Evolutionary conservation across 2,888 invertebrate species (phyloP).

Genomic region (Sphaerolaimus hirsutus): DNA sequence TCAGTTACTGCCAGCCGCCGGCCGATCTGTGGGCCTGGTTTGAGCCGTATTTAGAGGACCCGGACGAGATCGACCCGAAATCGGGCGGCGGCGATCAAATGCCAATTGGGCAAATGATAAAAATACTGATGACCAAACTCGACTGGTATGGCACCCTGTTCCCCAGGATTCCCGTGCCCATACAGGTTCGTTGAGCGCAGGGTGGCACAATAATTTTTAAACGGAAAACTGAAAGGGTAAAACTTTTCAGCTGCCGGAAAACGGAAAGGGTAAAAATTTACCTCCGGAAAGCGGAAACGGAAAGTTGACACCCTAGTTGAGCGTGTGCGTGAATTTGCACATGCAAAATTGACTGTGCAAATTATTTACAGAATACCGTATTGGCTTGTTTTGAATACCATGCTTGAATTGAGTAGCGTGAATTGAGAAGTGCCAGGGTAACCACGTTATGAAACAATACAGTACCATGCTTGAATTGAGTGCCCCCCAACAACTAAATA

Average conservation of each 20-base stretch:
- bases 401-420: neutral
- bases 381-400: no score
- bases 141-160: conserved; percentile 98
- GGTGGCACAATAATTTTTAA: neutral
- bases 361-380: neutral
- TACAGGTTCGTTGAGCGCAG: conserved; percentile 37
- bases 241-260: no score
- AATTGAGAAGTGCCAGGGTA: no score
- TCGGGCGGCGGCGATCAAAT: conserved; percentile 84
- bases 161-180: conserved; percentile 91
- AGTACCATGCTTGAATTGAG: no score
- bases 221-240: no score
- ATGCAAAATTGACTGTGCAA: neutral
- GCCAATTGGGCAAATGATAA: conserved; percentile 68
- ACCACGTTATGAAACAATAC: no score
- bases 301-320: neutral
- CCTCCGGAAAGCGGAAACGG: no score
- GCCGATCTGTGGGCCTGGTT: conserved; percentile 88
- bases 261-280: no score
- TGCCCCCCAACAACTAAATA: no score
- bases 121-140: conserved; percentile 73
- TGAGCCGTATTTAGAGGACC: conserved; percentile 40
- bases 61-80: conserved; percentile 59
- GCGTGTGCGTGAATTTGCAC: neutral
- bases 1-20: conserved; percentile 84